phyloP scores from a whole-genome alignment of 2,113 vertebrate genomes.

The Podarcis muralis region DNA sequence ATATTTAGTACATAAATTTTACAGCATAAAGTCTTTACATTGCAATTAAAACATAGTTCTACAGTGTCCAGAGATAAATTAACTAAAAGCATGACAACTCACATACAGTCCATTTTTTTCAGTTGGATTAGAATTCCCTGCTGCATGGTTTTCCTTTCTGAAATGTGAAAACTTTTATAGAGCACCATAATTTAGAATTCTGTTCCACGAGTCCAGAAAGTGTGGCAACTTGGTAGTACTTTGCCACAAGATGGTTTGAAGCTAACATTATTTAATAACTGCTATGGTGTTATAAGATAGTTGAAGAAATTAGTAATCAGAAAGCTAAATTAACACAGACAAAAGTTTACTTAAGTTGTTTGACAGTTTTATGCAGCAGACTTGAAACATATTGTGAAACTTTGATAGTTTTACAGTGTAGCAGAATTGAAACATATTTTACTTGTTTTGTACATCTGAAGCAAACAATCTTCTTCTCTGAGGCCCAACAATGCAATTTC shows the following conservation, averaged over 20 bases:
- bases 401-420: constrained; percentile 5
- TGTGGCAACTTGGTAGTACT: constrained; percentile 1
- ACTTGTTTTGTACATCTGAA: background rate
- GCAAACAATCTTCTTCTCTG: constrained; percentile 1
- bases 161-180: constrained; percentile 59
- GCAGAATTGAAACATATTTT: constrained; percentile 25
- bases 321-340: background rate
- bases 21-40: background rate
- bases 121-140: constrained; percentile 45
- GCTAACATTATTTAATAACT: background rate
- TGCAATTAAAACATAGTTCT: constrained; percentile 43
- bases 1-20: background rate
- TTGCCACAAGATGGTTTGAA: background rate
- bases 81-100: constrained; percentile 55
- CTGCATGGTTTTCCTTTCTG: constrained; percentile 38
- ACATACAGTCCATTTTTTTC: constrained; percentile 53
- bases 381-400: constrained; percentile 2
- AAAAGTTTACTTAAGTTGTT: constrained; percentile 46
- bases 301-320: background rate
- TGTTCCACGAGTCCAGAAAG: constrained; percentile 37
- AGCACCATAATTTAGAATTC: constrained; percentile 45
- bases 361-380: constrained; percentile 50
- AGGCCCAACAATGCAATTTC: constrained; percentile 12
- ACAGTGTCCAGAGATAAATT: constrained; percentile 4
- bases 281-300: background rate